These are phyloP conservation scores for Eubasilissa regina DNA, from an alignment of 1,140 invertebrate species.

Conservation along the genomic window DNA sequence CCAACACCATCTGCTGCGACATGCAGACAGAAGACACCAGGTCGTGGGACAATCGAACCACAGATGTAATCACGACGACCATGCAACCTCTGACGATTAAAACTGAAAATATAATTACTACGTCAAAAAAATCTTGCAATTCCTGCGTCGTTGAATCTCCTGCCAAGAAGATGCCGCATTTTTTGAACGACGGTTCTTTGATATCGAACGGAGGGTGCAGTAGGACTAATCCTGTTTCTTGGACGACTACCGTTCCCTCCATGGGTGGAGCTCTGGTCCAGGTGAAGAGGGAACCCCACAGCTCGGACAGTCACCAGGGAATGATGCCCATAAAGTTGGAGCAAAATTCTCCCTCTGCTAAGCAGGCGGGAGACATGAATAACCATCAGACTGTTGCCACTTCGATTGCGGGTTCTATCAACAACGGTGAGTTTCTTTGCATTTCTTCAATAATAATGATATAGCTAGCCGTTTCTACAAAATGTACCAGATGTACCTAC, in stretches of 20 bases:
- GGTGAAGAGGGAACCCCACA: constrained; percentile 67
- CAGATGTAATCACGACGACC: constrained; percentile 31
- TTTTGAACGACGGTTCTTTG: constrained; percentile 63
- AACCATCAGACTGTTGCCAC: constrained; percentile 61
- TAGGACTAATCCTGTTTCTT: constrained; percentile 74
- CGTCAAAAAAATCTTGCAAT: constrained; percentile 64
- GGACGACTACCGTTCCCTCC: constrained; percentile 63
- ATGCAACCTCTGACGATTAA: constrained; percentile 71
- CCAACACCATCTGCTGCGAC: constrained; percentile 36
- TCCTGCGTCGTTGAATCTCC: constrained; percentile 68
- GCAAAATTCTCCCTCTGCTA: constrained; percentile 67
- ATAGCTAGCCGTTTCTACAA: too few species aligned
- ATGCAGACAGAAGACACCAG: constrained; percentile 26
- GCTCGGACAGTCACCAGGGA: constrained; percentile 36
- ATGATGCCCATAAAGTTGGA: constrained; percentile 62
- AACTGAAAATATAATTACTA: constrained; percentile 65
- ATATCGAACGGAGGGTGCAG: constrained; percentile 69
- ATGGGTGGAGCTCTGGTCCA: constrained; percentile 60
- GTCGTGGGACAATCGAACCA: constrained; percentile 38
- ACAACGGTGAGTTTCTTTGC: constrained; percentile 65
- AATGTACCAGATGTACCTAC: too few species aligned
- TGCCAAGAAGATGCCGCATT: constrained; percentile 64
- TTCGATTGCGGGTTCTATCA: constrained; percentile 65
- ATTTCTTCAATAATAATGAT: background rate
- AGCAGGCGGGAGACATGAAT: constrained; percentile 42